A percentile compares a stretch with the other conserved stretches of the same genome.
Conservation (phyloP, 1,140 invertebrate genomes). For the Tetramorium alpestre region DNA sequence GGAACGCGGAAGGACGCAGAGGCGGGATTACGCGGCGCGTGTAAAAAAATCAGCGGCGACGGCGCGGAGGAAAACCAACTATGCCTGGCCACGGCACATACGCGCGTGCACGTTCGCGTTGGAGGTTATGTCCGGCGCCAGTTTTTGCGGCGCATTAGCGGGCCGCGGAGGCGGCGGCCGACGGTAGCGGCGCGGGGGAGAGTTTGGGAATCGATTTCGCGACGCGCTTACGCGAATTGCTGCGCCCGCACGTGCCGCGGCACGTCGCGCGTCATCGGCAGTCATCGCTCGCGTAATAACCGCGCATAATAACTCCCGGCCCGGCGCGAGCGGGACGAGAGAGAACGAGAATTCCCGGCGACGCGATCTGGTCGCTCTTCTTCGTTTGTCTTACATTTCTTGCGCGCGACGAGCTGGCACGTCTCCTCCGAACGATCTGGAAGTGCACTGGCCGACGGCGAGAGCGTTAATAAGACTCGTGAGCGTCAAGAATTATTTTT, state of each 20-base stretch:
- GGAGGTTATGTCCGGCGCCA: constrained; percentile 63
- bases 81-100: not conserved
- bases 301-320: not conserved
- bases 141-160: constrained; percentile 33
- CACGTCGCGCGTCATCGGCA: not conserved
- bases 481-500: constrained; percentile 76
- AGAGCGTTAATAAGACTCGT: not conserved
- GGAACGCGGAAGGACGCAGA: not conserved
- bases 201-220: constrained; percentile 4
- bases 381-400: not conserved
- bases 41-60: not conserved
- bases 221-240: not conserved
- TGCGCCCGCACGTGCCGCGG: constrained; percentile 20
- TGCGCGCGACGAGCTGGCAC: not conserved
- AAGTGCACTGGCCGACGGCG: constrained; percentile 77
- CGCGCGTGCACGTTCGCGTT: not conserved
- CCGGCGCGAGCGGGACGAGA: not conserved
- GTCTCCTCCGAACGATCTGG: not conserved
- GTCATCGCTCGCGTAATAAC: not conserved
- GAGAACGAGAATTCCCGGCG: not conserved
- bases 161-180: no score
- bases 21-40: not conserved
- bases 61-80: not conserved
- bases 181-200: not conserved
- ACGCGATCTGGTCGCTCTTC: not conserved